Conservation (phyloP, 2,797 vertebrate genomes). For the Pogonophryne albipinna region DNA sequence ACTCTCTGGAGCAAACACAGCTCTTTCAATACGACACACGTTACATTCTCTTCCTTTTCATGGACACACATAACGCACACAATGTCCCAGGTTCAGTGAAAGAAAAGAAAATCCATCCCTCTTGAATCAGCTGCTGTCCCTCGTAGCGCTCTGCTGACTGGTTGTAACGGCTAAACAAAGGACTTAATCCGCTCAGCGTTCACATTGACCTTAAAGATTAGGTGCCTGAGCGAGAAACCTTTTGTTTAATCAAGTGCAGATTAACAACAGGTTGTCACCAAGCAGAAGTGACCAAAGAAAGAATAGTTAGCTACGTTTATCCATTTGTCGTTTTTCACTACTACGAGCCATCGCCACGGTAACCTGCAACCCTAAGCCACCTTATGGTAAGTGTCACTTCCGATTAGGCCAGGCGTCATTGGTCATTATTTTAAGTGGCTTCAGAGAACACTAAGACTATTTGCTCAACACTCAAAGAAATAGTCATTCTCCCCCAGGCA, state of each 20-base stretch:
- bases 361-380: slow-evolving; percentile 73
- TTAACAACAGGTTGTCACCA: slow-evolving; percentile 40
- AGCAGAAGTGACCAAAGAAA: slow-evolving; percentile 32
- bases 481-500: slow-evolving; percentile 43
- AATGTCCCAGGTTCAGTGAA: slow-evolving; percentile 22
- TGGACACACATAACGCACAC: slow-evolving; percentile 71
- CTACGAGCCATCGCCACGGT: slow-evolving; percentile 13
- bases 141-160: slow-evolving; percentile 31
- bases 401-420: slow-evolving; percentile 82
- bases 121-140: slow-evolving; percentile 18
- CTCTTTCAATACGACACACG: slow-evolving; percentile 43
- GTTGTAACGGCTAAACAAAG: slow-evolving; percentile 63
- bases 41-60: slow-evolving; percentile 48
- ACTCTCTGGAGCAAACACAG: slow-evolving; percentile 51
- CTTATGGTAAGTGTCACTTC: slow-evolving; percentile 86
- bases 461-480: slow-evolving; percentile 65
- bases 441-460: slow-evolving; percentile 59
- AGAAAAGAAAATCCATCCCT: slow-evolving; percentile 16
- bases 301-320: slow-evolving; percentile 15
- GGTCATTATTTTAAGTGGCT: slow-evolving; percentile 82
- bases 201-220: slow-evolving; percentile 32
- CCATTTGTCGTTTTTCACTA: slow-evolving; percentile 35
- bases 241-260: slow-evolving; percentile 51
- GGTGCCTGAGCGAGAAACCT: slow-evolving; percentile 22
- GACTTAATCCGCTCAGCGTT: slow-evolving; percentile 73